Evolutionary conservation across 2,113 vertebrate genomes (phyloP), one percentile per base, ranked within the genome.

Genomic region (Thamnophis sirtalis): DNA sequence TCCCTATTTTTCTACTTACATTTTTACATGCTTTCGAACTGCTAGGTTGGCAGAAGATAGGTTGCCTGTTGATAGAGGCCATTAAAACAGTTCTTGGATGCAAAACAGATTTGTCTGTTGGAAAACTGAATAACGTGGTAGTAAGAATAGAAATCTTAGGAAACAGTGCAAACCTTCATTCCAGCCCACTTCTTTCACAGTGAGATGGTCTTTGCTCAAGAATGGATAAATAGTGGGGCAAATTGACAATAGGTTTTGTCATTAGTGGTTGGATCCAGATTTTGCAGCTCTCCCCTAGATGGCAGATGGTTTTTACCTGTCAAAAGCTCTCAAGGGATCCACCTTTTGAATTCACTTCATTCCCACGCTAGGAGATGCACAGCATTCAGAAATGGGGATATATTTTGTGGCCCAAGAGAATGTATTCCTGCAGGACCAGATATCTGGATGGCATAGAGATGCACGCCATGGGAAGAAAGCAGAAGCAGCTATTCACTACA

Each of bases 311-410:
- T 92, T 89, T 92, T 86, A 89, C 63, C 73, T 90, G 58, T 53
- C 6, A 38, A 56, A 50, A 54, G 93, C 21, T 55, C 55, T 21
- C 56, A 87, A 86, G 85, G 33, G n/a, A 8, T 50, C 90, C 58
- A 60, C 4, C 17, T 21, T 43, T 51, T 43, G 24, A n/a, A 38
- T 86, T 86, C 48, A 80, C 73, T 93, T 86, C 60, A 87, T 92
- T 92, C 51, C 50, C 84, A n/a, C 22, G 54, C 92, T 93, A 73
- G 88, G 58, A 93, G 90, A 92, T 93, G 43, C 87, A 89, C 13
- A 17, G 49, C 56, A 38, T 86, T 60, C 21, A 38, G 84, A 86
- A 63, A n/a, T 49, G 26, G 15, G 58, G 15, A 49, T 28, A 6
- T 43, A 80, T 24, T 33, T 88, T 49, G 43, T 28, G 88, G 43